Evolutionary conservation across 2,888 invertebrate genomes (phyloP), one percentile per base, ranked within the genome.

Genomic region (Synanthedon andrenaeformis): DNA sequence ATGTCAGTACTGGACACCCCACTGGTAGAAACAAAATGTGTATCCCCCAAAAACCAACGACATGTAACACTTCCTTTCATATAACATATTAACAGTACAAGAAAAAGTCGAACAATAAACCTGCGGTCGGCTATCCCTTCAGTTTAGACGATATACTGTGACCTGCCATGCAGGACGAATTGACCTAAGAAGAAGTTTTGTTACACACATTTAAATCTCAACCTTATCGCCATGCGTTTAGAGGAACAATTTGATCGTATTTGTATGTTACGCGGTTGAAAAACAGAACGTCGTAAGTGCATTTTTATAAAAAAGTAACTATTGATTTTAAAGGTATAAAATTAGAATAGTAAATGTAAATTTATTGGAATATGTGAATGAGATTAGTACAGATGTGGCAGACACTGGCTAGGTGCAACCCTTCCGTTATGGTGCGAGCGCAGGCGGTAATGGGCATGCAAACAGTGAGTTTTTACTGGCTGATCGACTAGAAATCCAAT

Each of bases 391-490:
- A 59, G 58, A 55, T 54, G 58, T 62, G 41, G 35, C 8, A 57
- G 56, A 60, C 62, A 68, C 71, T 76, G 74, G 71, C 66, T 72
- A 68, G 66, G 66, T 23, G 63, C 76, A 81, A 77, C 82, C 83
- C 80, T 77, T 74, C 75, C 72, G 84, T 84, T 69, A 75, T 79
- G 84, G 73, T 74, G 74, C 77, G 67, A 59, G 72, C 75, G 74
- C 77, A 69, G 55, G 58, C 66, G 67, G 70, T 81, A 82, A 82
- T 82, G 78, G 76, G 69, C 74, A 76, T 68, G 64, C 76, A 82
- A 79, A 79, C 72, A 78, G 65, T 69, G 57, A 61, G 59, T 72
- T 69, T 69, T 65, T 70, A 60, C 62, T 59, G 41, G 23, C 52
- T 53, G 54, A 56, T 58, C 55, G 54, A 51, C 57, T 56, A 57